Evolutionary conservation across 2,797 vertebrate species (phyloP).

Genomic region (Tapirus indicus): DNA sequence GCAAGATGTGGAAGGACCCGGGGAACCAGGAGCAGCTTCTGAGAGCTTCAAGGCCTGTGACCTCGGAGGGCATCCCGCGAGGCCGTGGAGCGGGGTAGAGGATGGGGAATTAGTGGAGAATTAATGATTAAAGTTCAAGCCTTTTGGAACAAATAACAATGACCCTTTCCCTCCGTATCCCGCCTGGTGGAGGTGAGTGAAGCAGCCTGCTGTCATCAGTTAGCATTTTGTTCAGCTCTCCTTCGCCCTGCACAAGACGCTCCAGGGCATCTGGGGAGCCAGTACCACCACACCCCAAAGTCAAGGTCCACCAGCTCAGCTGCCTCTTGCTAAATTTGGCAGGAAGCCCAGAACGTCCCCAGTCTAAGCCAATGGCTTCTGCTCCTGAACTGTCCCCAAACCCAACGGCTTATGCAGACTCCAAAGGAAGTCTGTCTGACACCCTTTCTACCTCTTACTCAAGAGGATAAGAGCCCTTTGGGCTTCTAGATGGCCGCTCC

Average conservation of each 20-base stretch:
- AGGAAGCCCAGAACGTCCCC: background rate
- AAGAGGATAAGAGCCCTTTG: background rate
- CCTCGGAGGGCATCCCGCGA: background rate
- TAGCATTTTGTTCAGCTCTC: background rate
- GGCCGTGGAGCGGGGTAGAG: background rate
- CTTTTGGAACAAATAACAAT: background rate
- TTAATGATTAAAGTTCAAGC: background rate
- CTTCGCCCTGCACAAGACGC: background rate
- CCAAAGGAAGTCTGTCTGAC: background rate
- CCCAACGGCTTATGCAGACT: background rate
- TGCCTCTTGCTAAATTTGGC: background rate
- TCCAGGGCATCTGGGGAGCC: background rate
- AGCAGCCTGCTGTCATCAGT: background rate
- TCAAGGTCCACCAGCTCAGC: background rate
- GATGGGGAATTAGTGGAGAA: background rate
- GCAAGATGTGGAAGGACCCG: constrained; percentile 92
- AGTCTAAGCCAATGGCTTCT: background rate
- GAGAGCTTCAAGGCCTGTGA: constrained; percentile 89
- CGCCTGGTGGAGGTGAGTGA: background rate
- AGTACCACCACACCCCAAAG: background rate
- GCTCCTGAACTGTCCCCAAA: background rate
- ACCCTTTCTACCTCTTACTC: background rate
- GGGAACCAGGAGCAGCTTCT: constrained; percentile 87
- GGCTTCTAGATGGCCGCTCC: background rate
- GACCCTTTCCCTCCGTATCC: background rate